Percentiles rank a stretch among this genome's conserved stretches.
phyloP scores from a whole-genome alignment of 2,797 vertebrate species.

The Hypotaenidia okinawae region DNA sequence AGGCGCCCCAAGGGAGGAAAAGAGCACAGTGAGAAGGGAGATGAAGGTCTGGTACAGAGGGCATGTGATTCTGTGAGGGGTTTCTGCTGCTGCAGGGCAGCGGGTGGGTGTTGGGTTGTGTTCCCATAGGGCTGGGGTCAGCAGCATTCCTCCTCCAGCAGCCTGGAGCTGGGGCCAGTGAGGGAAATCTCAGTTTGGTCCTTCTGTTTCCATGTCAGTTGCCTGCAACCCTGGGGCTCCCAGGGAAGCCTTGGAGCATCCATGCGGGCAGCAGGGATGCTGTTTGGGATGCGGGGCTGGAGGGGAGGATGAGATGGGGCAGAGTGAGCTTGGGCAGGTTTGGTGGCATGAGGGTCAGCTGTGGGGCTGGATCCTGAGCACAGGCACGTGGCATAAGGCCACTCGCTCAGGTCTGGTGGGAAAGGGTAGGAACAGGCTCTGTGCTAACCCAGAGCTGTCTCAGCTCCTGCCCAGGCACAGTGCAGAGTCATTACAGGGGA shows the following conservation, averaged over 20 bases:
- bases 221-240: neutral
- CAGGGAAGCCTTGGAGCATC: neutral
- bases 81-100: neutral
- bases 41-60: neutral
- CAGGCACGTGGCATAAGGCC: accelerated
- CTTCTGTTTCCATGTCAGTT: neutral
- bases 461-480: neutral
- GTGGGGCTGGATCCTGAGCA: neutral
- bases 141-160: accelerated
- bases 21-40: neutral
- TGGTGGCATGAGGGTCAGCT: neutral
- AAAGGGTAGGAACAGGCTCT: neutral
- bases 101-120: neutral
- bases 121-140: neutral
- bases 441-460: neutral
- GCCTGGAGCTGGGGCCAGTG: neutral
- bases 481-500: neutral
- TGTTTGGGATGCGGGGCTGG: neutral
- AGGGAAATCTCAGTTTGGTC: neutral
- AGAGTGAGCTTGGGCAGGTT: neutral
- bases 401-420: neutral
- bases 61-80: neutral
- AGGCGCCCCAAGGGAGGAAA: neutral
- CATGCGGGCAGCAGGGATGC: accelerated
- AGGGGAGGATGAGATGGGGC: too few species aligned